These are phyloP conservation scores for Cephus nigrinus DNA, from an alignment of 2,888 invertebrate species.

Conservation along the genomic window DNA sequence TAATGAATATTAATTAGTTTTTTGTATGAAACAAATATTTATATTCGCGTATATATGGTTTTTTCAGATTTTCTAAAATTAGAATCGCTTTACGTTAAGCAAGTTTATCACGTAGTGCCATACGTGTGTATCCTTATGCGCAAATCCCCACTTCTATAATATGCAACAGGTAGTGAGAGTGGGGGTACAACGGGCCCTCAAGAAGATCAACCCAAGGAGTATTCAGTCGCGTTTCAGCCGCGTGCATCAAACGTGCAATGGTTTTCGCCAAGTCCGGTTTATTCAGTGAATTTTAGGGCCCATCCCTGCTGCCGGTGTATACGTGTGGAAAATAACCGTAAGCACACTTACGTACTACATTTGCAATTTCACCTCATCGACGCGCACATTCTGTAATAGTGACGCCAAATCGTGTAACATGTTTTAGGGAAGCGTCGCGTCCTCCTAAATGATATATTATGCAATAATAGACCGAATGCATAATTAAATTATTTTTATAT, in stretches of 20 bases:
- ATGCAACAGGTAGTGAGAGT: neutral
- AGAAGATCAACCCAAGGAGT: neutral
- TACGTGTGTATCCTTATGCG: neutral
- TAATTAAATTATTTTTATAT: neutral
- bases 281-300: neutral
- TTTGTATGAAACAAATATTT: neutral
- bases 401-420: neutral
- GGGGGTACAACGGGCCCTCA: neutral
- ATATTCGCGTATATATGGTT: neutral
- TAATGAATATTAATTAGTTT: neutral
- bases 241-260: neutral
- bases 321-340: neutral
- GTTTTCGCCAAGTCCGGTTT: neutral
- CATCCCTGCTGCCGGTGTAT: neutral
- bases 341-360: neutral
- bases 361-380: neutral
- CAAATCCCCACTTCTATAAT: neutral
- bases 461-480: neutral
- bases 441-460: neutral
- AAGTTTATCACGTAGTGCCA: neutral
- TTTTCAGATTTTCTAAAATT: neutral
- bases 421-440: neutral
- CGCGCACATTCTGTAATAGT: neutral
- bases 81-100: neutral
- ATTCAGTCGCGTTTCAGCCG: neutral